These are phyloP conservation scores for Microcebus ravelobensis DNA, from an alignment of 2,113 vertebrate species.

Conservation along the genomic window DNA sequence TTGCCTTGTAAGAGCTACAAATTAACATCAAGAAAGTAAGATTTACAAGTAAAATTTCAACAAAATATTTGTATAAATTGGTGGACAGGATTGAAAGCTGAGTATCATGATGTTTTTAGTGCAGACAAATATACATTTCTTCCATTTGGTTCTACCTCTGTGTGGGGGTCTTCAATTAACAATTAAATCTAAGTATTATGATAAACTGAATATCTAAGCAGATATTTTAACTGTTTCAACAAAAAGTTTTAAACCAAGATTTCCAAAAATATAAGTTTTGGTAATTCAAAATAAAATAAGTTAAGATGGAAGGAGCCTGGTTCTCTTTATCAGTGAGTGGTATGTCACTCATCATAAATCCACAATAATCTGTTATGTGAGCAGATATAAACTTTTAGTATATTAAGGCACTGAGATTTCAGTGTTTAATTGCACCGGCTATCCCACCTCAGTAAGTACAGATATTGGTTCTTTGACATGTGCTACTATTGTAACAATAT, in stretches of 20 bases:
- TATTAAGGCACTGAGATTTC: not conserved
- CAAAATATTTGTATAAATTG: not conserved
- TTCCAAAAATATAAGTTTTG: not conserved
- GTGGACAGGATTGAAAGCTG: not conserved
- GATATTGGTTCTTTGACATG: not conserved
- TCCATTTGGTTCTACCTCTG: not conserved
- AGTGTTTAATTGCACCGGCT: not conserved
- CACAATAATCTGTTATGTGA: not conserved
- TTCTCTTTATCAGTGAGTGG: not conserved
- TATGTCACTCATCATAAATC: not conserved
- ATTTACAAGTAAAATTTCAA: conserved; percentile 18
- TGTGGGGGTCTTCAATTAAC: not conserved
- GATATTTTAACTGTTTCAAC: not conserved
- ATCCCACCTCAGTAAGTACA: not conserved
- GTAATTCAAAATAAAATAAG: not conserved
- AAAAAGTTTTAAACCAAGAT: not conserved
- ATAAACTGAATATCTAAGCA: not conserved
- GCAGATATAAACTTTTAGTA: conserved; percentile 28
- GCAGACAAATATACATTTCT: not conserved
- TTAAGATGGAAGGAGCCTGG: not conserved
- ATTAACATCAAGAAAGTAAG: not conserved
- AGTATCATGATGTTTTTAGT: not conserved
- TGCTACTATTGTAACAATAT: not conserved
- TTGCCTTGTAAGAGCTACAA: conserved; percentile 20
- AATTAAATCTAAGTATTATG: not conserved